Base-by-base conservation (phyloP, 2,113 vertebrate species). In the Phodopus roborovskii region DNA sequence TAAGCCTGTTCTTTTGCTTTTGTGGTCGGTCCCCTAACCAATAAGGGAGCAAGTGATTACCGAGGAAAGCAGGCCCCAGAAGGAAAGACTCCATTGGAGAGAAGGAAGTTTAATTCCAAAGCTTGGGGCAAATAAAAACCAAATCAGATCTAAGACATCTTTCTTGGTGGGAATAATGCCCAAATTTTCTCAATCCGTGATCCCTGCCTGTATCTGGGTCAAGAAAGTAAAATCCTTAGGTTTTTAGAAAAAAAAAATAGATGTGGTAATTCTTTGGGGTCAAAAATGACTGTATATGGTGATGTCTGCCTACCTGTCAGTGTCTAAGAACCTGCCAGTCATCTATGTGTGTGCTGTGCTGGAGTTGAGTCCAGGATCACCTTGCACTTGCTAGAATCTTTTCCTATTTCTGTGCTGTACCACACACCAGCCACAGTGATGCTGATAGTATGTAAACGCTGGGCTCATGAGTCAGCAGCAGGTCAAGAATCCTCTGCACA, bases 1-100 rank as follows among this genome's bases (percentile, higher is more conserved):
- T 60, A 88, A 90, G 89, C 78, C 26, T 62, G 42, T 42, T 66
- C 56, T 83, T 53, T 58, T 56, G 39, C 2, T 90, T 53, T 82
- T 66, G 56, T 64, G 62, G 78, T 93, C 17, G n/a, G n/a, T n/a
- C n/a, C 16, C 36, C 71, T 93, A 84, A 58, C 26, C 60, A 87
- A 88, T 13, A 42, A 68, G 7, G 15, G n/a, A 87, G 45, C 56
- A 48, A 66, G 19, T 1, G 3, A 89, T 12, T 58, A 66, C 12
- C 68, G 79, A 91, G 64, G 74, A 95, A 73, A 91, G 94, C 58
- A 94, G 68, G 45, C 56, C 58, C 85, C 42, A 87, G 48, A 90
- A 85, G 85, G 87, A 90, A 89, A 94, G 84, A 84, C 13, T 13
- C 74, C 68, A 87, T 70, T 94, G 91, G 62, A 83, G 45, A 39